Percentiles rank a stretch among this genome's conserved stretches.
These are phyloP conservation scores for Ornithorhynchus anatinus DNA, from an alignment of 2,113 vertebrate genomes.

Conservation along the genomic window DNA sequence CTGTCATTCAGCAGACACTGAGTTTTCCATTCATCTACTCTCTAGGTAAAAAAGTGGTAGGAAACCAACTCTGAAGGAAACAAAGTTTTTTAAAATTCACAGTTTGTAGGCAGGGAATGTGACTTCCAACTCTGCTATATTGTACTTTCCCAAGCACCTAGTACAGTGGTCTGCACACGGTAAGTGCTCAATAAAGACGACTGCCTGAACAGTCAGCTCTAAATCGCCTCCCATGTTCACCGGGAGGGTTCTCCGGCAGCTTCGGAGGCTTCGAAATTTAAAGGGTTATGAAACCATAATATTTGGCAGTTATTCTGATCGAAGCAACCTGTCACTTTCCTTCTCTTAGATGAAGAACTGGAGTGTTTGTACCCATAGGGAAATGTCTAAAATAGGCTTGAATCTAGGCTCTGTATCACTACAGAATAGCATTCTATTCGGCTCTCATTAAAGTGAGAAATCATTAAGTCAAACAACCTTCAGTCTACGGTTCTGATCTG, in stretches of 20 bases:
- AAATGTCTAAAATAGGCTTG: background rate
- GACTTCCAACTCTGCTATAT: too few relatives aligned
- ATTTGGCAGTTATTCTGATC: background rate
- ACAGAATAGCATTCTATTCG: background rate
- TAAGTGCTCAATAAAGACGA: too few relatives aligned
- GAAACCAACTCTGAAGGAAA: background rate
- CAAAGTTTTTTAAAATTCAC: background rate
- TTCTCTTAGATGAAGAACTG: background rate
- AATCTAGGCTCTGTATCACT: background rate
- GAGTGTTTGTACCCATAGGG: background rate
- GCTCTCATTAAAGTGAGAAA: background rate
- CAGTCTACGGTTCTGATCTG: background rate
- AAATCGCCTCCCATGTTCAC: background rate
- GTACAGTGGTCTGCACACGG: too few relatives aligned
- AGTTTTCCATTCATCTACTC: background rate
- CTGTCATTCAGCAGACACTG: slow-evolving; percentile 7
- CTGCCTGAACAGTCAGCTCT: too few relatives aligned
- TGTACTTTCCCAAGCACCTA: too few relatives aligned
- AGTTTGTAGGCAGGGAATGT: background rate
- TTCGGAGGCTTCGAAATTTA: background rate
- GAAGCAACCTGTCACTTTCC: background rate
- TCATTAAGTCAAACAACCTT: background rate
- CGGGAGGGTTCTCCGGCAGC: background rate
- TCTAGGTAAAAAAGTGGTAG: background rate
- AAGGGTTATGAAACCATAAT: background rate